Evolutionary conservation across 1,140 invertebrate genomes (phyloP), one percentile per base, ranked within the genome.

Genomic region (Drosophila tsacasi): DNA sequence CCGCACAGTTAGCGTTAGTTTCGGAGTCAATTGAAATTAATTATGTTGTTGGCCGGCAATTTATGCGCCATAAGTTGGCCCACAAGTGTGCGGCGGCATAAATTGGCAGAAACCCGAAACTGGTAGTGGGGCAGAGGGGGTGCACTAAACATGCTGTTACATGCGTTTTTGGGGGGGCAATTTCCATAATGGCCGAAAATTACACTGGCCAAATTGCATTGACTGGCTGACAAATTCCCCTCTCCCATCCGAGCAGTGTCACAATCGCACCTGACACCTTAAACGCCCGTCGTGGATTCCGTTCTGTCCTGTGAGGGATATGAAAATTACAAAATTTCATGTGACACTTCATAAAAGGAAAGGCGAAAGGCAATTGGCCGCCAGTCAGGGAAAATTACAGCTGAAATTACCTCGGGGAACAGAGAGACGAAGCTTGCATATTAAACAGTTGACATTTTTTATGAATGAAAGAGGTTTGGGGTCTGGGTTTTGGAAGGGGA

Each of bases 271-370:
- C 61, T 72, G 84, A 89, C 85, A 89, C 78, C 68, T 81, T 90
- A 89, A 89, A 84, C 81, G 85, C 55, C 49, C 42, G 72, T 71
- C 78, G n/a, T 44, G n/a, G 42, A 19, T 46, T 19, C 42, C 5
- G 42, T 2, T n/a, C 39, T n/a, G 39, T 12, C 13, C 35, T 25
- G 32, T 79, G 59, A 42, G 49, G 63, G 84, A 90, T 89, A 76
- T 63, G 84, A 89, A 89, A 90, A 89, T 89, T 90, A 89, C 84
- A 76, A 83, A 89, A 89, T 89, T 84, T 90, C 85, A 79, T 76
- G 85, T 89, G 84, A 89, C 84, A 89, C 85, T 90, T 85, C 54
- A 72, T 66, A 74, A 55, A 61, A 30, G 63, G 35, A 37, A 49
- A 49, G 47, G 42, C 35, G 23, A 49, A 77, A 32, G 27, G 37